Evolutionary conservation across 2,113 vertebrate species (phyloP), one percentile per base, ranked within the genome.

Genomic region (Paradoxurus hermaphroditus): DNA sequence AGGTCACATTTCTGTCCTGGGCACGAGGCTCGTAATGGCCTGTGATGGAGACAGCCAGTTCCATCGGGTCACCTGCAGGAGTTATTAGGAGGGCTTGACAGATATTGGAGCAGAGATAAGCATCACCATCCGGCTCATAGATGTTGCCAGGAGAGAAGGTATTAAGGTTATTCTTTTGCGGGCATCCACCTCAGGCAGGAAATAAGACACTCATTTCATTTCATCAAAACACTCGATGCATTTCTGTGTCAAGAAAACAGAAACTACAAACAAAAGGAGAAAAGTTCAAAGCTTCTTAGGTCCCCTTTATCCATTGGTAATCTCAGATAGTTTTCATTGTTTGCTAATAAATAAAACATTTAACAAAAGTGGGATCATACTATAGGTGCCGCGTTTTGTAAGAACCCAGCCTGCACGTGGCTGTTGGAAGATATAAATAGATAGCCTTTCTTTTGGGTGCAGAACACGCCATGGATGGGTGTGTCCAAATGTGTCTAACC

Each of bases 41-140:
- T 78, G 29, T 59, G 82, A 90, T 83, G 44, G 65, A 75, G 56
- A 82, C 84, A 89, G 67, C 56, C 67, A 11, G 0, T 84, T 79
- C 63, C 65, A 34, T 70, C 21, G 19, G 46, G 67, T 49, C 88
- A 75, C 94, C 81, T 90, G 89, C 16, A 46, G 68, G 68, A 92
- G 73, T 95, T 63, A 95, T 96, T 85, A 83, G 72, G 59, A 85
- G 46, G 59, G 62, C 87, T 90, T 90, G 73, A 84, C 68, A 96
- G 96, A 90, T n/a, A 7, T 7, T 53, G n/a, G 29, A 21, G 39
- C 5, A 21, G 41, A 84, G 93, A 92, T 63, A 73, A 91, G 73
- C 51, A 63, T 86, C 62, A 1, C 29, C 39, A 34, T 87, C 62
- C 27, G 14, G 51, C 36, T 53, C 1, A 4, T 0, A 15, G 89